Evolutionary conservation across 2,113 vertebrate genomes (phyloP).

Genomic region (Gavialis gangeticus): DNA sequence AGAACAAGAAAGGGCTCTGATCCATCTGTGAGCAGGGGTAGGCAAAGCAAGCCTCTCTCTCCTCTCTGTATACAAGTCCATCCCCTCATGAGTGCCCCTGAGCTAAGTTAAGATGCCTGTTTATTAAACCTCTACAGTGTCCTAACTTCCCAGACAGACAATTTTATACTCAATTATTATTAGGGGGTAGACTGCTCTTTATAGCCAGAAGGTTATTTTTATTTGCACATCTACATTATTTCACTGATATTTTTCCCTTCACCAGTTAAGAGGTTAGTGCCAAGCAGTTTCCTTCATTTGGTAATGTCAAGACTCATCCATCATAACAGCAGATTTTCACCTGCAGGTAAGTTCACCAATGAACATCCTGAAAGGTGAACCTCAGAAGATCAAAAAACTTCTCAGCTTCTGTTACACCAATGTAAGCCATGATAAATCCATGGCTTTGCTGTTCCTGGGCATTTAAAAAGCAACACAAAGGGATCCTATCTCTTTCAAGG

Average conservation of each 20-base stretch:
- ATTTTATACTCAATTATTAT: not conserved
- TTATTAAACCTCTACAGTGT: not conserved
- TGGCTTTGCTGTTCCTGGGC: not conserved
- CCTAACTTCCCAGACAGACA: not conserved
- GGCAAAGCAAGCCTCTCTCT: not conserved
- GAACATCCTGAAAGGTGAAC: not conserved
- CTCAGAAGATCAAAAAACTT: not conserved
- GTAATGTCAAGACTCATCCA: not conserved
- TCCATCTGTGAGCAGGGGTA: fast-evolving
- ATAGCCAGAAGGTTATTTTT: not conserved
- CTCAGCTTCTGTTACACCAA: not conserved
- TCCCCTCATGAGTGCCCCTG: not conserved
- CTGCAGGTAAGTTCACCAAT: not conserved
- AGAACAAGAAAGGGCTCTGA: not conserved
- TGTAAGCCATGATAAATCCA: not conserved
- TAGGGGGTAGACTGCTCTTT: not conserved
- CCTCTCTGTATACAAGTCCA: conserved; percentile 6
- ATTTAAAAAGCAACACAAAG: not conserved
- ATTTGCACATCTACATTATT: not conserved
- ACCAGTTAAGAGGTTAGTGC: not conserved
- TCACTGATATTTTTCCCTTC: not conserved
- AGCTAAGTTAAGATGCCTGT: not conserved
- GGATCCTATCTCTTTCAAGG: not conserved
- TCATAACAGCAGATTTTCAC: not conserved
- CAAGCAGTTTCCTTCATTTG: not conserved